Evolutionary conservation across 2,888 invertebrate species (phyloP).

Genomic region (Shargacucullia verbasci): DNA sequence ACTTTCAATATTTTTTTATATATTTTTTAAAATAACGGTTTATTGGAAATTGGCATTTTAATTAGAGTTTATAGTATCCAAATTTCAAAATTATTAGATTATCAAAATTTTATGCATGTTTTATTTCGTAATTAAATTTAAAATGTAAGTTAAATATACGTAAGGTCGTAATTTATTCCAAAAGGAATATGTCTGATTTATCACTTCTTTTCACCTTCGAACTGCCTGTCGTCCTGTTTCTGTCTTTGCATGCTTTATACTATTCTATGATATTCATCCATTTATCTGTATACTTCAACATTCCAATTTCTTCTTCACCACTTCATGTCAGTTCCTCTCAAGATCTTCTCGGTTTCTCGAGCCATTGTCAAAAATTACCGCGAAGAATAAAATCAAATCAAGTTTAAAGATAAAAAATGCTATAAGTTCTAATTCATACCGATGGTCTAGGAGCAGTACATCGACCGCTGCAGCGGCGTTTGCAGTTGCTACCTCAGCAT

Average conservation of each 20-base stretch:
- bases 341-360: slow-evolving; percentile 3
- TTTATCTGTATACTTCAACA: slow-evolving; percentile 7
- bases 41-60: slow-evolving; percentile 22
- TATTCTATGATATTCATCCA: slow-evolving; percentile 1
- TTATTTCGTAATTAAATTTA: slow-evolving; percentile 13
- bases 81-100: slow-evolving; percentile 28
- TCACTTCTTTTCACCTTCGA: not conserved
- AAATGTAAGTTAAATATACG: slow-evolving; percentile 5
- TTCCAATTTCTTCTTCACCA: slow-evolving; percentile 6
- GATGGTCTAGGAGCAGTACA: slow-evolving; percentile 92
- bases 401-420: not conserved
- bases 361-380: slow-evolving; percentile 6
- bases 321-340: slow-evolving; percentile 5
- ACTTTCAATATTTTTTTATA: slow-evolving; percentile 36
- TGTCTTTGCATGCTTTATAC: slow-evolving; percentile 39
- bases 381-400: not conserved
- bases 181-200: slow-evolving; percentile 1
- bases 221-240: slow-evolving; percentile 19
- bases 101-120: slow-evolving; percentile 48
- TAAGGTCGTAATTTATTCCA: not conserved
- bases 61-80: slow-evolving; percentile 17
- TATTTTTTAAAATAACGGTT: slow-evolving; percentile 31
- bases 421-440: slow-evolving; percentile 23
- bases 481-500: slow-evolving; percentile 96
- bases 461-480: slow-evolving; percentile 97